Evolutionary conservation across 2,113 vertebrate species (phyloP).

Genomic region (Hystrix brachyura): DNA sequence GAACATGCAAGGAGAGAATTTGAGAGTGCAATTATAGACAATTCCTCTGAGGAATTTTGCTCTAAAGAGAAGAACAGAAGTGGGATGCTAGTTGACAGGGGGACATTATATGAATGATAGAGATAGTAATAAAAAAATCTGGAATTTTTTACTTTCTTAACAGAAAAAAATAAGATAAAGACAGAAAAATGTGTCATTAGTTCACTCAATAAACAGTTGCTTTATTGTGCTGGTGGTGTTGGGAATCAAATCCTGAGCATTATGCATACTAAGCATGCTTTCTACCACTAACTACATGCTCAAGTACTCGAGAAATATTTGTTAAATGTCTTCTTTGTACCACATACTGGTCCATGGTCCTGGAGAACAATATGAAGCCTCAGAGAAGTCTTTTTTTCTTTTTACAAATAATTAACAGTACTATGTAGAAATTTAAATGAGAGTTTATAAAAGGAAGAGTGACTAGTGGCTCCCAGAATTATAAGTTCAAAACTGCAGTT

Average conservation of each 20-base stretch:
- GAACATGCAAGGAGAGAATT: neutral
- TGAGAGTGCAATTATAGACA: neutral
- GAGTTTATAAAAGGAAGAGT: neutral
- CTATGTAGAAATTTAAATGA: neutral
- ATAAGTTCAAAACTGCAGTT: neutral
- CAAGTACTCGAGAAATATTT: neutral
- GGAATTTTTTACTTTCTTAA: slow-evolving; percentile 7
- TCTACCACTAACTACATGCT: neutral
- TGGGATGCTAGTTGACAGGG: neutral
- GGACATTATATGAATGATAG: neutral
- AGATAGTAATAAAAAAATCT: neutral
- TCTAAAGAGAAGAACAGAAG: neutral
- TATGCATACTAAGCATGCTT: neutral
- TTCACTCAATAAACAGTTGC: neutral
- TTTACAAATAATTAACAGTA: neutral
- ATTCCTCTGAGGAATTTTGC: neutral
- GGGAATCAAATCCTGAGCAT: neutral
- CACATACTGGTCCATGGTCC: neutral
- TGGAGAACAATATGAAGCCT: neutral
- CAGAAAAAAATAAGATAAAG: neutral
- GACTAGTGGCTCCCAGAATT: neutral
- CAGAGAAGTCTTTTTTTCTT: neutral
- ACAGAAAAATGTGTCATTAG: neutral
- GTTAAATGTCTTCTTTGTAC: neutral
- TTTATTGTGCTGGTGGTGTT: neutral